These are phyloP conservation scores for Tipula confusa DNA, from an alignment of 2,888 invertebrate species.

Conservation along the genomic window DNA sequence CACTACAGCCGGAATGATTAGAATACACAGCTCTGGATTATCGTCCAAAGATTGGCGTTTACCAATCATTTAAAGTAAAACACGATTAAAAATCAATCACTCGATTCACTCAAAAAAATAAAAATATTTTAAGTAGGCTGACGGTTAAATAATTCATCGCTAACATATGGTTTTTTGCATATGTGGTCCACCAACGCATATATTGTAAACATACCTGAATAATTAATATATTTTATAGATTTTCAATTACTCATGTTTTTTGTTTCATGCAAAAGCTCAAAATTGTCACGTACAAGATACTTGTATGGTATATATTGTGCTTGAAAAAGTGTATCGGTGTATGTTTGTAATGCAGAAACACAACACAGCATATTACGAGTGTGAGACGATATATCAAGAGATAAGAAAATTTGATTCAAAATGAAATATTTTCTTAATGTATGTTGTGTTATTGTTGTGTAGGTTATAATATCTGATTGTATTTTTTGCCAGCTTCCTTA, in stretches of 20 bases:
- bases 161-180: too few species aligned
- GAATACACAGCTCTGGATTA: too few species aligned
- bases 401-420: background rate
- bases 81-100: too few species aligned
- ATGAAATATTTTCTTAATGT: constrained; percentile 9
- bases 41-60: too few species aligned
- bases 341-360: background rate
- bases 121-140: too few species aligned
- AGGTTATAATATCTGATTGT: background rate
- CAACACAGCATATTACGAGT: background rate
- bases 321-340: background rate
- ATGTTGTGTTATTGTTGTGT: background rate
- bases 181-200: too few species aligned
- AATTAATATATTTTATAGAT: background rate
- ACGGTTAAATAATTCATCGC: too few species aligned
- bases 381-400: background rate
- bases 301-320: background rate
- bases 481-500: background rate
- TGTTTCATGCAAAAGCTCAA: background rate
- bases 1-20: too few species aligned
- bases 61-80: too few species aligned
- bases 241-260: background rate
- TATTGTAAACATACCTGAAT: too few species aligned
- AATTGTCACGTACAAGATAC: background rate
- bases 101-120: too few species aligned